These are phyloP conservation scores for Gnathonemus echidnorhynchus DNA, from an alignment of 2,113 vertebrate genomes.

Conservation along the genomic window DNA sequence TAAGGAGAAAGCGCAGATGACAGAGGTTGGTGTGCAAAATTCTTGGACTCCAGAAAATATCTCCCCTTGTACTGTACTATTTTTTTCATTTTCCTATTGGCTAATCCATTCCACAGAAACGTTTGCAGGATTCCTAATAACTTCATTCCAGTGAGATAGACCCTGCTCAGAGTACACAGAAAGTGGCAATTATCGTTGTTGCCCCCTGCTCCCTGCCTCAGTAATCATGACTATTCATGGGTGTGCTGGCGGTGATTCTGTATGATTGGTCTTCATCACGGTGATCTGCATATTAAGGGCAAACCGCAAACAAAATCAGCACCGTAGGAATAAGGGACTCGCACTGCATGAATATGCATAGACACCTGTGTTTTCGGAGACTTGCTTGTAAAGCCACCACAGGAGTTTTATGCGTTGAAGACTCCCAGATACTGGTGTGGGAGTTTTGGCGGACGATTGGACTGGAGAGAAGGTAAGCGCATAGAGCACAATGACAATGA, in stretches of 20 bases:
- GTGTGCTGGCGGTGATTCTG: too few species aligned
- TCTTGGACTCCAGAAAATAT: not conserved
- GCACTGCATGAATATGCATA: not conserved
- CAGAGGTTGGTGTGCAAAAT: not conserved
- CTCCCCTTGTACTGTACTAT: not conserved
- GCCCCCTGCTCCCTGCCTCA: not conserved
- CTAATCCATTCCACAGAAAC: not conserved
- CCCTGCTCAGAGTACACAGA: not conserved
- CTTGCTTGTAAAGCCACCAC: not conserved
- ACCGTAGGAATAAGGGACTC: too few species aligned
- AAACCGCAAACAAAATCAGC: not conserved
- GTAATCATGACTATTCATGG: constrained; percentile 2
- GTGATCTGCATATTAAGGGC: not conserved
- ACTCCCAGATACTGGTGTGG: not conserved
- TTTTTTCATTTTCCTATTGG: not conserved
- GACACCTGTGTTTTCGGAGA: not conserved
- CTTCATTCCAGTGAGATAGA: not conserved
- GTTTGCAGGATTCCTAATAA: not conserved
- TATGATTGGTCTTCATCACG: constrained; percentile 1
- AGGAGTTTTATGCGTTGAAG: not conserved
- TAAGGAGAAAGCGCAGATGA: not conserved
- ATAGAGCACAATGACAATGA: not conserved
- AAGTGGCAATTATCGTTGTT: not conserved
- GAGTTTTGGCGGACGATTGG: not conserved
- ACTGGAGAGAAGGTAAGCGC: not conserved